A percentile compares a stretch with the other conserved stretches of the same genome.
Evolutionary conservation across 2,888 invertebrate species (phyloP).

Genomic region (Xanthorhoe spadicearia): DNA sequence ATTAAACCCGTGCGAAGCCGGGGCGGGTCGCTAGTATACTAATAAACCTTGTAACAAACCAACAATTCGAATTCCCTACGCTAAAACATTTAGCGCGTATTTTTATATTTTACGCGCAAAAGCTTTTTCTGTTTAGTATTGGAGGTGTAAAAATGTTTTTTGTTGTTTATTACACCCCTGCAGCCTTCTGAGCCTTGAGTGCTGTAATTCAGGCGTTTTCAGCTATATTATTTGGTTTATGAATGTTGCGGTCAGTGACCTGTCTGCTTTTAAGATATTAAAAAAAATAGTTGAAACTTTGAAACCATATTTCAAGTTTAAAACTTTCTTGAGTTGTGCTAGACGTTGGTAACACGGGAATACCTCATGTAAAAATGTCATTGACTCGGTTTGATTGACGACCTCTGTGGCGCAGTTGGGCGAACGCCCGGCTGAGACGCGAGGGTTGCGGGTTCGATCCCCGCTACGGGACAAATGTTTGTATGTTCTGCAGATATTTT

Average conservation of each 20-base stretch:
- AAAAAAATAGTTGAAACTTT: background rate
- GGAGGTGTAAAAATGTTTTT: conserved; percentile 27
- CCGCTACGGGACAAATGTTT: too few species aligned
- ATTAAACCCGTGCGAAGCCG: too few species aligned
- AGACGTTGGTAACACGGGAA: too few species aligned
- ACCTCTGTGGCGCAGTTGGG: too few species aligned
- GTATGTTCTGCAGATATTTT: too few species aligned
- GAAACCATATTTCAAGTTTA: background rate
- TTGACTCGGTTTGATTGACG: too few species aligned
- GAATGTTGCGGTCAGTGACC: conserved; percentile 7
- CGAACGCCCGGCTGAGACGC: too few species aligned
- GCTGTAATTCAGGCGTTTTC: conserved; percentile 27
- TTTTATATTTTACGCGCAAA: conserved; percentile 33
- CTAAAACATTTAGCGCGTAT: conserved; percentile 16
- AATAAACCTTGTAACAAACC: background rate
- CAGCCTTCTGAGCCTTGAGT: conserved; percentile 20
- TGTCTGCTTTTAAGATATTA: conserved; percentile 2
- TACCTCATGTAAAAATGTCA: too few species aligned
- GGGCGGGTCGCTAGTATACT: too few species aligned
- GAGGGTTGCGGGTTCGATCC: too few species aligned
- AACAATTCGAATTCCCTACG: background rate
- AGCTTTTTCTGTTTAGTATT: conserved; percentile 34
- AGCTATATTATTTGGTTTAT: conserved; percentile 27
- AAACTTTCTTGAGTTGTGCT: too few species aligned
- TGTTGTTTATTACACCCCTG: conserved; percentile 31